These are phyloP conservation scores for Mirounga angustirostris DNA, from an alignment of 2,113 vertebrate species.

Conservation along the genomic window DNA sequence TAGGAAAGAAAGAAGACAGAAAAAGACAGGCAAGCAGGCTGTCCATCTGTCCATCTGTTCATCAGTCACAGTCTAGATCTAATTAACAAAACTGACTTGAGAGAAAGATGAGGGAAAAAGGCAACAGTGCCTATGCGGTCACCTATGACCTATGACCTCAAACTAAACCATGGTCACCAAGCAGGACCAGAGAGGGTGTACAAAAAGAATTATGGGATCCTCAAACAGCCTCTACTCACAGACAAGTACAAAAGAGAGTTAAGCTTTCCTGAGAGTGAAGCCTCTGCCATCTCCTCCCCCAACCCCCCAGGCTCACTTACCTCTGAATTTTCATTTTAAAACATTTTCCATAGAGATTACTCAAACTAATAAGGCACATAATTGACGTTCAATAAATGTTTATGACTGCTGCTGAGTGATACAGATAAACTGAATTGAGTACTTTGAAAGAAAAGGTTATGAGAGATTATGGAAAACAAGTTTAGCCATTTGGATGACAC, in stretches of 20 bases:
- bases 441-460: constrained; percentile 23
- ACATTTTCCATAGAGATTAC: constrained; percentile 1
- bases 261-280: neutral
- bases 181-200: neutral
- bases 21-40: neutral
- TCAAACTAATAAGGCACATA: neutral
- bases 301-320: neutral
- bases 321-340: neutral
- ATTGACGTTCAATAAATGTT: neutral
- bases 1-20: neutral
- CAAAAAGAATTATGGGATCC: neutral
- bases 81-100: neutral
- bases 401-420: neutral
- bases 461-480: neutral
- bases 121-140: neutral
- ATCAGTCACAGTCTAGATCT: neutral
- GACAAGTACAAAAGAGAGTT: neutral
- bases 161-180: neutral
- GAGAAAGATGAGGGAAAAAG: too few species aligned
- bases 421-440: neutral
- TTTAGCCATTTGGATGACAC: neutral
- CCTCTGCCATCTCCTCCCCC: neutral
- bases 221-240: neutral
- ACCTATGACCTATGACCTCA: neutral
- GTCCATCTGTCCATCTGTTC: too few species aligned